phyloP scores from a whole-genome alignment of 2,113 vertebrate genomes.

The Ophthalmolycus amberensis region DNA sequence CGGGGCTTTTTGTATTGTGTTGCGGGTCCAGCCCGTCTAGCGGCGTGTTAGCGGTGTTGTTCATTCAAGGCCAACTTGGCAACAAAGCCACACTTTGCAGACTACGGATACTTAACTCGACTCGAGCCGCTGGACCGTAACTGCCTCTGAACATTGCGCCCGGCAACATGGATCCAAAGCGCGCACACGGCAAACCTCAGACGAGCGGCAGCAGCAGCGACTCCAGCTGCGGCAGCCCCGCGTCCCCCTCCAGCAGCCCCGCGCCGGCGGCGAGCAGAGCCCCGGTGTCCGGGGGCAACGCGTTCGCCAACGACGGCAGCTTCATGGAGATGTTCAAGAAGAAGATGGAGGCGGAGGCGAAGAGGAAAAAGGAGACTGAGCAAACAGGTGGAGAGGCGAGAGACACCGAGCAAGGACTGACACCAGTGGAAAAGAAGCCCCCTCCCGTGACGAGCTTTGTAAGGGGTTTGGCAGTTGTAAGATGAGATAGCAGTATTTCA shows the following conservation, averaged over 20 bases:
- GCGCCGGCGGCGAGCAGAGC: conserved; percentile 34
- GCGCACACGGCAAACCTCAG: conserved; percentile 20
- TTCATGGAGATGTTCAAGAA: conserved; percentile 97
- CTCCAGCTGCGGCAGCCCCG: conserved; percentile 80
- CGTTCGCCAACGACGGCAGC: conserved; percentile 95
- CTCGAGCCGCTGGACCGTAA: background rate
- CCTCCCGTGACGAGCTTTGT: conserved; percentile 85
- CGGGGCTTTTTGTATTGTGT: background rate
- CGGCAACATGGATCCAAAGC: conserved; percentile 69
- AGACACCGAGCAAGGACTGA: conserved; percentile 73
- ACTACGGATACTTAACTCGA: background rate
- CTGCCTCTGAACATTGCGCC: background rate
- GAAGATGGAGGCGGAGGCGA: conserved; percentile 86
- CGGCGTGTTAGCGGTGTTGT: background rate
- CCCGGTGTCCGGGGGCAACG: conserved; percentile 81
- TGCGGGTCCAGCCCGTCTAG: background rate
- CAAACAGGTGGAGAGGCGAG: conserved; percentile 61
- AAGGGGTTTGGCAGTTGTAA: conserved; percentile 85
- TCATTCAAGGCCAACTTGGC: background rate
- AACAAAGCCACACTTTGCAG: background rate
- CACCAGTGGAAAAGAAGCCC: conserved; percentile 81
- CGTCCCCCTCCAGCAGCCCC: conserved; percentile 76
- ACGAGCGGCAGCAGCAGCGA: conserved; percentile 59
- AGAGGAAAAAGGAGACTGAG: conserved; percentile 72
- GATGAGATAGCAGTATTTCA: conserved; percentile 59